Base-by-base conservation (phyloP, 2,888 invertebrate species). In the Holacanthella duospinosa region DNA sequence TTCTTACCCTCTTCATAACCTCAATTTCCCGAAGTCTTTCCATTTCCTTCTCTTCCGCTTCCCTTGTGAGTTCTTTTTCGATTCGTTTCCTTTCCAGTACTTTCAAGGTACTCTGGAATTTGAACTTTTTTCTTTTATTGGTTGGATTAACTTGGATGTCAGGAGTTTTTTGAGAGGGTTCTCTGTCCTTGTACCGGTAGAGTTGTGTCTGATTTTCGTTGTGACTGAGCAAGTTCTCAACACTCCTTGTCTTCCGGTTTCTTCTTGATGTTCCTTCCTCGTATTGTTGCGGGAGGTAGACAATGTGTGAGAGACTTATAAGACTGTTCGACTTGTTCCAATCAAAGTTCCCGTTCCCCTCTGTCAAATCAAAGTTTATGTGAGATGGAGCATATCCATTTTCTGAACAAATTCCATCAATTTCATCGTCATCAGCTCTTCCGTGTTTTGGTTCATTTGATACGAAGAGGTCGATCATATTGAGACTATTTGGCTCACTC, bases 71-170 rank as follows among this genome's bases (percentile, higher is more conserved):
- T 76, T 85, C 86, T 74, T 89, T 88, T 0, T 89, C 86, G 59
- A 89, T 77, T 60, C 84, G 79, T 56, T 85, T 82, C 65, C 88
- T 79, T 78, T 90, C 89, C 60, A 88, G 83, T 77, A 89, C 87
- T n/a, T 89, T 76, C 12, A 89, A 86, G 0, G 89, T 89, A 56
- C 88, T 89, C 77, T 90, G 89, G 78, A 89, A 90, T 0, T 87
- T 87, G 78, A 89, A 90, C 69, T 87, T 81, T 75, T 86, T 87
- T 64, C 71, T 9, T 48, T 48, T 48, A 21, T 21, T 48, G 36
- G 16, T 36, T 80, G 77, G 91, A 91, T 89, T 28, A 89, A 84
- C 76, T 88, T 85, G 0, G 4, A 48, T 21, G 12, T 4, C 6
- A 16, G 48, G n/a, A 9, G 6, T 48, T 21, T n/a, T 4, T 4